Base-by-base conservation (phyloP, 2,113 vertebrate species). In the Podarcis cretensis region DNA sequence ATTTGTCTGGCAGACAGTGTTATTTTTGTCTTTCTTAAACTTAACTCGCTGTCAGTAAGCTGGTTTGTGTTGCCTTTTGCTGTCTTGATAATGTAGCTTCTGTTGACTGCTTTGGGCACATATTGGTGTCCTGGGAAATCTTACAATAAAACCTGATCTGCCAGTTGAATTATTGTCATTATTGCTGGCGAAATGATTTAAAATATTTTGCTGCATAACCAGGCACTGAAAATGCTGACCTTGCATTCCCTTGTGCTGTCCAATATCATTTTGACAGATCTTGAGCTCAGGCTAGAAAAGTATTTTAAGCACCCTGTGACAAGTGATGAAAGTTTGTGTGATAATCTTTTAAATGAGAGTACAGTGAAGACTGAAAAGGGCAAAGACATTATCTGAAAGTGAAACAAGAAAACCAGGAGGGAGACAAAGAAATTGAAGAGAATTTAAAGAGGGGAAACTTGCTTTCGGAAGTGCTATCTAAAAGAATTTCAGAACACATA, bases 191-290 rank as follows among this genome's bases (percentile, higher is more conserved):
- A 92, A 92, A 89, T 75, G 30, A 90, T 93, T 92, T 96, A 93
- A 96, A 95, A 93, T 96, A 94, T 92, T 95, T 92, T 92, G 91
- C 91, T 94, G 79, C 68, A 91, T 81, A 90, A 93, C 91, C 87
- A 96, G 91, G 91, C 89, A 90, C 0, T 0, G 85, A 87, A 86
- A 95, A 91, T 68, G 91, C 92, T 89, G 89, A 89, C 91, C 93
- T 95, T 93, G 92, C 91, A 91, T 92, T 94, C 66, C 66, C 87
- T 0, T 21, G 83, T 94, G 89, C 91, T 77, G 6, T 57, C 59
- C 83, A 94, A 89, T 87, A 93, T 82, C 65, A 78, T 93, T 94
- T 91, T 91, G 63, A 88, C 92, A 93, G 92, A 89, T 89, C 86
- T 69, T 66, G 82, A 94, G 92, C 78, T 91, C 85, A 89, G 84